phyloP scores from a whole-genome alignment of 1,140 invertebrate genomes.

The Diorhabda carinulata region DNA sequence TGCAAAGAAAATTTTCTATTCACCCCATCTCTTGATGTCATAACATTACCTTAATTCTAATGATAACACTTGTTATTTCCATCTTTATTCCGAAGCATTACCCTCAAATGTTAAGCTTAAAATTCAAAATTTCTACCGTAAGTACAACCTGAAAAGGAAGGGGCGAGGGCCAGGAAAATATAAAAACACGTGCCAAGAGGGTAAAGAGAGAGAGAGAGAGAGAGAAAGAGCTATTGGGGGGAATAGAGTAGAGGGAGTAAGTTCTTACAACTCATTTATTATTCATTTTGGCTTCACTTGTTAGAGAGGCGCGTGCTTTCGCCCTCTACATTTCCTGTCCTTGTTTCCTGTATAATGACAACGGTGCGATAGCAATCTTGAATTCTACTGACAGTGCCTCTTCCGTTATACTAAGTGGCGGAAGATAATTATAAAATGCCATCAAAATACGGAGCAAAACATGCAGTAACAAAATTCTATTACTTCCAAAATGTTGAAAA shows the following conservation, averaged over 20 bases:
- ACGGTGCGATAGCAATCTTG: neutral
- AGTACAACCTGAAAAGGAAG: slow-evolving; percentile 12
- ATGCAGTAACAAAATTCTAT: no score
- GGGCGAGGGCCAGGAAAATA: slow-evolving; percentile 32
- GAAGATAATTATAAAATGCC: neutral
- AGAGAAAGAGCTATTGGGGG: slow-evolving; percentile 35
- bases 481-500: no score
- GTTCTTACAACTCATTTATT: slow-evolving; percentile 41
- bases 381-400: neutral
- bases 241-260: slow-evolving; percentile 41
- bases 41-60: neutral
- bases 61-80: neutral
- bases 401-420: neutral
- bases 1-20: neutral
- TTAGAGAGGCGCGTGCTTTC: slow-evolving; percentile 32
- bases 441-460: no score
- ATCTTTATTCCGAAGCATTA: slow-evolving; percentile 22
- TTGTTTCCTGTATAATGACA: slow-evolving; percentile 12
- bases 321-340: slow-evolving; percentile 20
- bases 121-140: slow-evolving; percentile 29
- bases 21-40: neutral
- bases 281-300: slow-evolving; percentile 42
- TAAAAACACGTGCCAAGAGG: slow-evolving; percentile 34
- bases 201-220: slow-evolving; percentile 21
- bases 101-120: slow-evolving; percentile 34